Conservation (phyloP, 2,888 invertebrate genomes). For the Agonopterix heracliana region DNA sequence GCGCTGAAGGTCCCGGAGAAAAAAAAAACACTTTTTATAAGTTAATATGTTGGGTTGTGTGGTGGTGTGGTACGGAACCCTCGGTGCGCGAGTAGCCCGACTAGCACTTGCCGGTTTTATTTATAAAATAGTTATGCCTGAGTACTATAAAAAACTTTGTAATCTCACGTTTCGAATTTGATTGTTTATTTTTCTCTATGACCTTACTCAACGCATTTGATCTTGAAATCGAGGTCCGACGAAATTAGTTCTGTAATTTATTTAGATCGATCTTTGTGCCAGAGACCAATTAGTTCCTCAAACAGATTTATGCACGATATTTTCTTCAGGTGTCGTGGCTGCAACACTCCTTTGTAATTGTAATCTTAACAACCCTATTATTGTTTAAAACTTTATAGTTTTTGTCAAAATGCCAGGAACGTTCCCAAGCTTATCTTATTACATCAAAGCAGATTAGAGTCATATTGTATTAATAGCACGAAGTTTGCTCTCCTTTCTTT, state of each 20-base stretch:
- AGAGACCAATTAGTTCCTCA: not conserved
- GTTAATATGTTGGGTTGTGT: no score
- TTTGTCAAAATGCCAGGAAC: slow-evolving; percentile 17
- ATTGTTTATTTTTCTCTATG: not conserved
- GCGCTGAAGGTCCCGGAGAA: no score
- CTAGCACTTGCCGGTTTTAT: no score
- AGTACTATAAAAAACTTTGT: not conserved
- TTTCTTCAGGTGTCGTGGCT: no score
- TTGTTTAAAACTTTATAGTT: slow-evolving; percentile 13
- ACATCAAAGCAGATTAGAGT: slow-evolving; percentile 8
- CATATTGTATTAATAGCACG: slow-evolving; percentile 4
- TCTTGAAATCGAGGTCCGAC: not conserved
- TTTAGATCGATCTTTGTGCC: not conserved
- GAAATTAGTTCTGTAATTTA: not conserved
- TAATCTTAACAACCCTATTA: slow-evolving; percentile 10
- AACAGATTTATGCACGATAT: no score
- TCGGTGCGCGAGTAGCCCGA: no score
- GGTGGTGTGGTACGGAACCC: no score
- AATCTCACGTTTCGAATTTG: not conserved
- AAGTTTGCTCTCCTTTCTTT: not conserved
- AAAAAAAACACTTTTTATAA: no score
- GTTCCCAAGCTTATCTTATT: slow-evolving; percentile 7
- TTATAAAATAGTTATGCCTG: no score
- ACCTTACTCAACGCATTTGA: slow-evolving; percentile 3
- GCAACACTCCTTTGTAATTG: not conserved